Conservation (phyloP, 2,888 invertebrate genomes). For the Platycheirus albimanus region DNA sequence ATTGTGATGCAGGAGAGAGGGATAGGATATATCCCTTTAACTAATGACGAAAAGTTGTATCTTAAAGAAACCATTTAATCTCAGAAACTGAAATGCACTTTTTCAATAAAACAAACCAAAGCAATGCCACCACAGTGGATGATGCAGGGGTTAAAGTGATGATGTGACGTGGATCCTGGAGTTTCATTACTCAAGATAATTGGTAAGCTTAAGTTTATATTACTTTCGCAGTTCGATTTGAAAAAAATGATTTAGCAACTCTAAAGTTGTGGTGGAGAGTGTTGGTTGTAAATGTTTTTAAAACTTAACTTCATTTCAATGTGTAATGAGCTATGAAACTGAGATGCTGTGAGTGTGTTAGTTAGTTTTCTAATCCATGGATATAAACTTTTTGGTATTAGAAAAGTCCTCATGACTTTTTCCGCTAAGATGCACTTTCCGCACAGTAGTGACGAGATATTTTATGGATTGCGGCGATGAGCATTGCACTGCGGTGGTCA, state of each 20-base stretch:
- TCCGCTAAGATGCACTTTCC: too few species aligned
- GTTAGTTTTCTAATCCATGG: too few species aligned
- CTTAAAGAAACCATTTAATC: not conserved
- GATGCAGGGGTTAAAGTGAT: not conserved
- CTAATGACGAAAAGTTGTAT: slow-evolving; percentile 17
- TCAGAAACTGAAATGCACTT: not conserved
- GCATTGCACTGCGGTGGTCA: too few species aligned
- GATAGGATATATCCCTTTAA: slow-evolving; percentile 11
- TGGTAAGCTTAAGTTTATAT: slow-evolving; percentile 40
- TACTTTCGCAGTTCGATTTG: slow-evolving; percentile 34
- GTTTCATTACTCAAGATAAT: slow-evolving; percentile 35
- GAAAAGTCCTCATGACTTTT: too few species aligned
- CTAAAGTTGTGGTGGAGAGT: not conserved
- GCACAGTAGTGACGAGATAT: too few species aligned
- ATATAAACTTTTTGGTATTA: too few species aligned
- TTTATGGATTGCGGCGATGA: too few species aligned
- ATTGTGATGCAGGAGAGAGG: not conserved
- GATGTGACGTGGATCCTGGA: too few species aligned
- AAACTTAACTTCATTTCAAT: not conserved
- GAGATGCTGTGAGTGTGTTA: not conserved
- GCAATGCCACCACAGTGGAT: too few species aligned
- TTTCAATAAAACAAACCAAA: not conserved
- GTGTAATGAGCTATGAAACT: not conserved
- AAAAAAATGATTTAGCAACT: not conserved
- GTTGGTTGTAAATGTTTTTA: not conserved